These are phyloP conservation scores for Kobus ellipsiprymnus DNA, from an alignment of 2,113 vertebrate genomes.

Conservation along the genomic window DNA sequence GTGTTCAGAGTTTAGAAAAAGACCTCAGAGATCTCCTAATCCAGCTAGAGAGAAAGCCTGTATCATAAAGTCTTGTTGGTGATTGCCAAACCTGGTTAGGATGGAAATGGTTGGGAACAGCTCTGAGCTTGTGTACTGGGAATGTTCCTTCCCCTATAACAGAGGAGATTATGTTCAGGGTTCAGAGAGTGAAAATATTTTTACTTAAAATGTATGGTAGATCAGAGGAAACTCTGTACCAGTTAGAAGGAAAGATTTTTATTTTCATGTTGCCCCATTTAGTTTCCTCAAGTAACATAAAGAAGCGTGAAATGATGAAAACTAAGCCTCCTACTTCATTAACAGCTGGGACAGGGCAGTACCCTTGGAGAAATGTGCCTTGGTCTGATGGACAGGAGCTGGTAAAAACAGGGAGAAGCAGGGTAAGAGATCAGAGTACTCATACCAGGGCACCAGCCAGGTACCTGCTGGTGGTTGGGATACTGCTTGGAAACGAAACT, in stretches of 20 bases:
- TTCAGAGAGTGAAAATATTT: neutral
- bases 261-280: constrained; percentile 17
- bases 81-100: neutral
- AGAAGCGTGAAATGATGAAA: neutral
- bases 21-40: neutral
- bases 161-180: neutral
- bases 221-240: neutral
- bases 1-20: neutral
- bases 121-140: neutral
- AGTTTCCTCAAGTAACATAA: constrained; percentile 8
- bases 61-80: neutral
- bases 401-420: neutral
- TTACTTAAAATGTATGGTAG: neutral
- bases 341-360: neutral
- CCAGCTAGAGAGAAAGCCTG: neutral
- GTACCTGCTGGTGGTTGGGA: neutral
- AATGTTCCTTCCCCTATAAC: neutral
- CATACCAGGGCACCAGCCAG: neutral
- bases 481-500: neutral
- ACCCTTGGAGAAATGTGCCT: neutral
- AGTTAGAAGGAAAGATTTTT: neutral
- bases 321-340: neutral
- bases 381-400: neutral
- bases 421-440: neutral
- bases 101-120: neutral